Percentiles rank a stretch among this genome's conserved stretches.
phyloP scores from a whole-genome alignment of 2,888 invertebrate genomes.

The Drosophila anomalata region DNA sequence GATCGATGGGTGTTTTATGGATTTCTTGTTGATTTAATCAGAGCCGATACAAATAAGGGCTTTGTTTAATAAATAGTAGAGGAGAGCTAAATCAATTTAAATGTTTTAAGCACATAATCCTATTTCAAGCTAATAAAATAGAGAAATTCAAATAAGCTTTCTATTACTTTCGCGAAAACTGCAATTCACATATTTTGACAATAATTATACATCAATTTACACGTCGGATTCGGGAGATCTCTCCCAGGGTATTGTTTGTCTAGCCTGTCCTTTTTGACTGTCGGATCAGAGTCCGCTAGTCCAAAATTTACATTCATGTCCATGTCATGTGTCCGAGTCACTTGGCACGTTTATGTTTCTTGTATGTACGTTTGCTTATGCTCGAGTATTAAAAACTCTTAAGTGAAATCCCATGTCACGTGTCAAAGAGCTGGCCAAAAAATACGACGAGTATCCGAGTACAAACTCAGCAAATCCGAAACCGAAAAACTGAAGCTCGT shows the following conservation, averaged over 20 bases:
- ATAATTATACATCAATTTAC: conserved; percentile 74
- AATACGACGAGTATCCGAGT: conserved; percentile 3
- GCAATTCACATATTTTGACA: conserved; percentile 32
- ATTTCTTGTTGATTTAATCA: conserved; percentile 27
- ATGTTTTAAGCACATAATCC: background rate
- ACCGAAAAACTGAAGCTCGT: conserved; percentile 43
- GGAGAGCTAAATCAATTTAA: background rate
- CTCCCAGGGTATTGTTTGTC: conserved; percentile 39
- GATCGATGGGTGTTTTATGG: conserved; percentile 30
- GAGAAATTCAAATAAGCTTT: conserved; percentile 4
- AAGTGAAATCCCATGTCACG: conserved; percentile 83
- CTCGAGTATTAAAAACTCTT: conserved; percentile 72
- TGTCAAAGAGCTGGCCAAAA: conserved; percentile 69
- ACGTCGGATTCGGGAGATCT: conserved; percentile 62
- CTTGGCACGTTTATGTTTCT: conserved; percentile 73
- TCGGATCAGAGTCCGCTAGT: conserved; percentile 63
- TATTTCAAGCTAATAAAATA: background rate
- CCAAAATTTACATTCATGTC: conserved; percentile 45
- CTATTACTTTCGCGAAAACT: conserved; percentile 48
- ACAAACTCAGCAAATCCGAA: conserved; percentile 3
- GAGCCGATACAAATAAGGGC: conserved; percentile 18
- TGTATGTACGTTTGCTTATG: conserved; percentile 56
- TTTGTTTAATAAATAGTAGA: conserved; percentile 11
- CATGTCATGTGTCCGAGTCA: conserved; percentile 71
- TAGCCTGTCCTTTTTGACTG: conserved; percentile 54